Evolutionary conservation across 2,888 invertebrate species (phyloP), one percentile per base, ranked within the genome.

Genomic region (Thereva nobilitata): DNA sequence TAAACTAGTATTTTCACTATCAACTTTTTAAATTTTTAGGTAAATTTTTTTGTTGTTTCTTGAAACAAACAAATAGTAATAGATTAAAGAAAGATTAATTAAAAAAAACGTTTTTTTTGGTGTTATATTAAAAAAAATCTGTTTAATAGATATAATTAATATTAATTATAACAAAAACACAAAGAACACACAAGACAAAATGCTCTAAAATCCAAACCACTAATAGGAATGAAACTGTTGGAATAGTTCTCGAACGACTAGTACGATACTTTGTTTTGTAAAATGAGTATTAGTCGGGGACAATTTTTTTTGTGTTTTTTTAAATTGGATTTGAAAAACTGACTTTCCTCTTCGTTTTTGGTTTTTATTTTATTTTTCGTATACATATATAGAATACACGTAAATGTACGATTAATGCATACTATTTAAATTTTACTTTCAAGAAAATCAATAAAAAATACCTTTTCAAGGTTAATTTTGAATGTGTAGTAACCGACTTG

Each of bases 181-280:
- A 69, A 67, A 68, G 57, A 69, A 70, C 69, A 68, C 68, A 70
- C 68, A 68, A 68, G 67, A 68, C 65, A 66, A 57, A 71, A 66
- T 71, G 66, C 67, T 68, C 67, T 64, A 67, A 54, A 64, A 64
- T 70, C 10, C 66, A 70, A 67, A 68, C 66, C 56, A 70, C 68
- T 65, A 71, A 70, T 50, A 63, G 67, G 68, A 69, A 68, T 68
- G 68, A 68, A 63, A 55, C 56, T 57, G 49, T 64, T 66, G 54
- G 59, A 66, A 56, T 68, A 66, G 37, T 64, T 59, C 37, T 40
- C 54, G 61, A 55, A 67, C 50, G 44, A 47, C 8, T 63, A 54
- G 42, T 54, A 64, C 57, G 38, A 59, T 23, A 23, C 23, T 23
- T 54, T 57, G 57, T 50, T 66, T 45, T 61, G 47, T 55, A 67